phyloP scores from a whole-genome alignment of 2,113 vertebrate species.

The Oreochromis tanganicae region DNA sequence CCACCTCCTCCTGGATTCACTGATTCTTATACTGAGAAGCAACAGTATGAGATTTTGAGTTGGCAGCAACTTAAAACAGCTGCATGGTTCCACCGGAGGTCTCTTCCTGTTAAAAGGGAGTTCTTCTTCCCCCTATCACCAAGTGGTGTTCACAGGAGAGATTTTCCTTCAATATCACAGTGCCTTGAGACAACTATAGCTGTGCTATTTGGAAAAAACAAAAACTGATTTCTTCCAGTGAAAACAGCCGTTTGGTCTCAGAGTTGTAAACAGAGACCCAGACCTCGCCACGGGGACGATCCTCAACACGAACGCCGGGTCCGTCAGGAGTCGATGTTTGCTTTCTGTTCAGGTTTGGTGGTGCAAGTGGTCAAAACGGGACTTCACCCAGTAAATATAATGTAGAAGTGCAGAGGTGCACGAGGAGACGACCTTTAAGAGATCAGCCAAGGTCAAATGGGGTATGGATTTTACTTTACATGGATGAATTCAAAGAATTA shows the following conservation, averaged over 20 bases:
- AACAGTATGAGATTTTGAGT: background rate
- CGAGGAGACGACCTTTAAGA: background rate
- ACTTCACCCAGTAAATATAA: background rate
- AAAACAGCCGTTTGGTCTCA: background rate
- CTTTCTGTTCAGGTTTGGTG: background rate
- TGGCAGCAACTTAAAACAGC: background rate
- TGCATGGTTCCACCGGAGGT: background rate
- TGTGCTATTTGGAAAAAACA: background rate
- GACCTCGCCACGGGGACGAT: background rate
- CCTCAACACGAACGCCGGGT: rapidly evolving
- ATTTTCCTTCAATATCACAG: background rate
- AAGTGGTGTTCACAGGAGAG: background rate
- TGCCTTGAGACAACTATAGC: background rate
- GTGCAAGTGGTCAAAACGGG: rapidly evolving
- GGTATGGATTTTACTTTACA: background rate
- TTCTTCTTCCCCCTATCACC: background rate
- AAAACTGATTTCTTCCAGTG: background rate
- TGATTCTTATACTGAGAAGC: background rate
- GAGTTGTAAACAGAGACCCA: background rate
- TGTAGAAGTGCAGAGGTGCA: background rate
- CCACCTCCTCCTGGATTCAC: background rate
- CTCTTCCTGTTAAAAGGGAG: background rate
- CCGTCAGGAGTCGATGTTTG: background rate
- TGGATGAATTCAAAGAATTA: background rate
- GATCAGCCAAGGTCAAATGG: background rate